Percentiles rank a stretch among this genome's conserved stretches.
Conservation (phyloP, 2,888 invertebrate species). For the Andricus curvator region DNA sequence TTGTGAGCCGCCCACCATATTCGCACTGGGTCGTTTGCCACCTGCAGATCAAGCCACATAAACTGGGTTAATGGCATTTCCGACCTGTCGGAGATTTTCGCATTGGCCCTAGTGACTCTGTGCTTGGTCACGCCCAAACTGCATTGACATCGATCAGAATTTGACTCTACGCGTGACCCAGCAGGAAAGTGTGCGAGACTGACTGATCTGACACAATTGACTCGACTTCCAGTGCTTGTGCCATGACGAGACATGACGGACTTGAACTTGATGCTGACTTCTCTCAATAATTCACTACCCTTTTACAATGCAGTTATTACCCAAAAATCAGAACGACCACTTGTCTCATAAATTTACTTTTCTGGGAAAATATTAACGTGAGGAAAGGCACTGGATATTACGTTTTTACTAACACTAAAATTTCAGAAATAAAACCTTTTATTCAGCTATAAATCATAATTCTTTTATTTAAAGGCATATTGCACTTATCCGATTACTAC, state of each 20-base stretch:
- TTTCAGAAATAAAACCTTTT: too few species aligned
- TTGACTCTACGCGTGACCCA: slow-evolving; percentile 77
- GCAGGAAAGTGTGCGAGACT: slow-evolving; percentile 75
- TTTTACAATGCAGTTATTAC: slow-evolving; percentile 61
- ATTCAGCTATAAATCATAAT: too few species aligned
- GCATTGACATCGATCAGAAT: slow-evolving; percentile 70
- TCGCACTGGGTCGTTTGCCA: slow-evolving; percentile 76
- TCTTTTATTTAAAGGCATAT: too few species aligned
- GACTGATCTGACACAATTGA: slow-evolving; percentile 73
- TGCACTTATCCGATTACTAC: too few species aligned
- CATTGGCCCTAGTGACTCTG: slow-evolving; percentile 77
- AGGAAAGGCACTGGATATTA: too few species aligned
- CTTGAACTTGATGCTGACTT: slow-evolving; percentile 68
- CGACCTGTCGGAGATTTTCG: slow-evolving; percentile 72
- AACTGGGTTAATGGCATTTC: slow-evolving; percentile 78
- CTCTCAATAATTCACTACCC: slow-evolving; percentile 14
- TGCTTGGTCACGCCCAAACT: slow-evolving; percentile 77
- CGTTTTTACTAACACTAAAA: too few species aligned
- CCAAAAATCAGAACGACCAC: slow-evolving; percentile 60
- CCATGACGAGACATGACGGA: slow-evolving; percentile 71
- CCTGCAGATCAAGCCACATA: slow-evolving; percentile 79
- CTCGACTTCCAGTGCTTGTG: slow-evolving; percentile 76
- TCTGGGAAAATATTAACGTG: too few species aligned
- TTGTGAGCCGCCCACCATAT: slow-evolving; percentile 76
- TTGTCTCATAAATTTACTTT: too few species aligned